Percentiles rank a stretch among this genome's conserved stretches.
Conservation (phyloP, 1,140 invertebrate species). For the Diabrotica virgifera region DNA sequence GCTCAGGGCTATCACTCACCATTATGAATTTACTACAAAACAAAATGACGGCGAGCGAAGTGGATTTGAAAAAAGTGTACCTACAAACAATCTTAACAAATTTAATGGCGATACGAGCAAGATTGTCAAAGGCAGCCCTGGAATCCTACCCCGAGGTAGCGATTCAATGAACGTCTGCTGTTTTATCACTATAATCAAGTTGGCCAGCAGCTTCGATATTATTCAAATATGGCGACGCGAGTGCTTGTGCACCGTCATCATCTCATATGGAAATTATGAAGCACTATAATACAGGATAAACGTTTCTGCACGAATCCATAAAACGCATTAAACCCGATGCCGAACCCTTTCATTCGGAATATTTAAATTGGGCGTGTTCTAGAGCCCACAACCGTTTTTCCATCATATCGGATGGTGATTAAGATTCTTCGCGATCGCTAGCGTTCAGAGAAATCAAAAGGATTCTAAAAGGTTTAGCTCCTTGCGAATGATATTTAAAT, state of each 20-base stretch:
- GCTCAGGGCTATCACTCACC: background rate
- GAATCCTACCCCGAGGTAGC: constrained; percentile 24
- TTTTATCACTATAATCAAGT: constrained; percentile 34
- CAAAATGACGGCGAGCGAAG: constrained; percentile 11
- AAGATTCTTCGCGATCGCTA: constrained; percentile 9
- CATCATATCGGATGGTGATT: constrained; percentile 28
- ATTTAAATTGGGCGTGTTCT: constrained; percentile 37
- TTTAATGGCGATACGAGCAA: constrained; percentile 14
- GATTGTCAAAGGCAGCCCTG: constrained; percentile 18
- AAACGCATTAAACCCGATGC: constrained; percentile 32
- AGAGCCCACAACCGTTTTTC: constrained; percentile 22
- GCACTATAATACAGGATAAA: constrained; percentile 37
- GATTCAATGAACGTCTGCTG: constrained; percentile 28
- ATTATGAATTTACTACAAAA: constrained; percentile 15
- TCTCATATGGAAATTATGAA: constrained; percentile 37
- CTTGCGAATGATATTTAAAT: no score
- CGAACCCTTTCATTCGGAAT: constrained; percentile 36
- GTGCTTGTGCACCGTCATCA: constrained; percentile 28
- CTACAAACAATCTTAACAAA: constrained; percentile 14
- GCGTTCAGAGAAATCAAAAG: background rate
- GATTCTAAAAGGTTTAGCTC: no score
- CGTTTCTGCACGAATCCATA: constrained; percentile 36
- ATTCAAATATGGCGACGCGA: constrained; percentile 31
- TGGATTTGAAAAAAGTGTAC: no score
- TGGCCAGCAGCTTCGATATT: constrained; percentile 29